Evolutionary conservation across 2,113 vertebrate species (phyloP).

Genomic region (Calonectris borealis): DNA sequence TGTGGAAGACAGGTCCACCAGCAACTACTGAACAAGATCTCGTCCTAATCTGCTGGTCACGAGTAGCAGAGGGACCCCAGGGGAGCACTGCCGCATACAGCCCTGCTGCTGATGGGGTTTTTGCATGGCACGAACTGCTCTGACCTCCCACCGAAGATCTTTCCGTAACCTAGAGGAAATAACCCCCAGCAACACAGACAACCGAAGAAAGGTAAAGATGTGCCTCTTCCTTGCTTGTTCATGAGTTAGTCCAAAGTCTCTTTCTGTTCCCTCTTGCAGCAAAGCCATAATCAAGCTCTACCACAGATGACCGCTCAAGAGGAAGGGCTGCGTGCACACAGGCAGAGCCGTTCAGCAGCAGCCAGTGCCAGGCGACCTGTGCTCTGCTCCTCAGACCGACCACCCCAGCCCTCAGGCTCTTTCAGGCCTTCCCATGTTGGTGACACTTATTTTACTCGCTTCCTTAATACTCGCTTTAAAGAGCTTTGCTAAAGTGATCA

Average conservation of each 20-base stretch:
- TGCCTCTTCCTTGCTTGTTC: background rate
- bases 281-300: background rate
- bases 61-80: background rate
- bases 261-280: background rate
- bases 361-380: background rate
- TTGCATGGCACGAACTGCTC: background rate
- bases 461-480: background rate
- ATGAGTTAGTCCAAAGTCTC: background rate
- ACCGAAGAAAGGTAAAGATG: background rate
- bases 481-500: background rate
- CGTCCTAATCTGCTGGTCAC: fast-evolving
- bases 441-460: background rate
- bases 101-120: background rate
- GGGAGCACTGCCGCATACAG: background rate
- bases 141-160: background rate
- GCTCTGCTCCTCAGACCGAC: background rate
- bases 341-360: background rate
- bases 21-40: background rate
- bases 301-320: background rate
- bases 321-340: fast-evolving
- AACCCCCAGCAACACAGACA: background rate
- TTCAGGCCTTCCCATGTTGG: background rate
- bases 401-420: background rate
- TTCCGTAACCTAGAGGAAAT: background rate
- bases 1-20: background rate